Percentiles rank a stretch among this genome's conserved stretches.
Evolutionary conservation across 2,888 invertebrate genomes (phyloP).

Genomic region (Alcis repandata): DNA sequence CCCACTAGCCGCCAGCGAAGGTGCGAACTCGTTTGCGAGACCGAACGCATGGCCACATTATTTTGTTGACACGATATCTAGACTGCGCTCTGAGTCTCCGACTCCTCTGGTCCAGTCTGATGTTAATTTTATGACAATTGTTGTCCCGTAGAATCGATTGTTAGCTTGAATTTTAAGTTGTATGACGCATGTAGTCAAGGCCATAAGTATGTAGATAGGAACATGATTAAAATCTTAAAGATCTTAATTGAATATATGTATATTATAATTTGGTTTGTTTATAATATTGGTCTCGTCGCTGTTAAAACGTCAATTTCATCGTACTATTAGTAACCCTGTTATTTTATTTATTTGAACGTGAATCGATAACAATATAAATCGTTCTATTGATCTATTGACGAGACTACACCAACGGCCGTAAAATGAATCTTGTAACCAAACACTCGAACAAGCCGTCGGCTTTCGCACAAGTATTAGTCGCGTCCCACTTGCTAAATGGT

Average conservation of each 20-base stretch:
- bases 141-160: constrained; percentile 34
- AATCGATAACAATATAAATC: not conserved
- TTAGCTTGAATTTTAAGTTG: constrained; percentile 49
- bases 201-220: constrained; percentile 13
- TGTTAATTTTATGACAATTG: constrained; percentile 37
- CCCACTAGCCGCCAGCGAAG: constrained; percentile 46
- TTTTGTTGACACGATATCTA: constrained; percentile 25
- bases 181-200: constrained; percentile 41
- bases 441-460: constrained; percentile 42
- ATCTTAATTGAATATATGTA: constrained; percentile 6
- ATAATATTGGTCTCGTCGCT: constrained; percentile 11
- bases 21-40: constrained; percentile 62
- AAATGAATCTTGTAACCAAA: constrained; percentile 25
- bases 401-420: not conserved
- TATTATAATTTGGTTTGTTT: not conserved
- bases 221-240: constrained; percentile 5
- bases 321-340: not conserved
- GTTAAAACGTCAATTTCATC: constrained; percentile 6
- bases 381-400: not conserved
- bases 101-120: constrained; percentile 14
- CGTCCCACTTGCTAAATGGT: constrained; percentile 76
- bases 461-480: constrained; percentile 62
- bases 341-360: not conserved
- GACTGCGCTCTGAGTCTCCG: constrained; percentile 3
- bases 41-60: constrained; percentile 32